These are phyloP conservation scores for Erynnis tages DNA, from an alignment of 2,888 invertebrate species.

Conservation along the genomic window DNA sequence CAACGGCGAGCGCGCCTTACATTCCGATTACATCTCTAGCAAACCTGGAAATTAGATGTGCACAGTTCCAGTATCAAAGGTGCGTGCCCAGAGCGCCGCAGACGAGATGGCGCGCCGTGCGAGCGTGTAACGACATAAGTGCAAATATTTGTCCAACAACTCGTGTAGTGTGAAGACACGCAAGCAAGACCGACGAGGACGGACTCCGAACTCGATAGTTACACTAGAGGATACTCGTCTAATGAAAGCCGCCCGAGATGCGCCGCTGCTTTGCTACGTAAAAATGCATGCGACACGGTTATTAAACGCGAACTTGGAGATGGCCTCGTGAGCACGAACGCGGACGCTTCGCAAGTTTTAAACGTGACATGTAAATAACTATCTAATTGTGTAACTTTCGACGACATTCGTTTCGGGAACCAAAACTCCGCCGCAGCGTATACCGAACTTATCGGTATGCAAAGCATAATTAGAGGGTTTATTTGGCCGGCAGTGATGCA, in stretches of 20 bases:
- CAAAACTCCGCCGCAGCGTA: no score
- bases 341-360: no score
- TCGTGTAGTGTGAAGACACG: not conserved
- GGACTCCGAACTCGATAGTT: not conserved
- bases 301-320: not conserved
- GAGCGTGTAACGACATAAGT: constrained; percentile 2
- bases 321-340: no score
- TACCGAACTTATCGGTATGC: no score
- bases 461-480: no score
- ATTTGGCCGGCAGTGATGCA: no score
- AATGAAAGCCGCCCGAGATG: not conserved
- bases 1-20: not conserved
- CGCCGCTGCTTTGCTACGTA: not conserved
- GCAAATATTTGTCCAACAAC: not conserved
- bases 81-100: not conserved
- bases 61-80: not conserved
- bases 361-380: no score
- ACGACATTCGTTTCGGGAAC: no score
- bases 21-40: not conserved
- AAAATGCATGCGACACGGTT: not conserved
- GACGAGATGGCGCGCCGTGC: not conserved
- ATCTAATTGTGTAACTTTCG: no score
- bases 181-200: not conserved
- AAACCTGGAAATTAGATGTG: not conserved
- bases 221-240: not conserved